A percentile compares a stretch with the other conserved stretches of the same genome.
phyloP scores from a whole-genome alignment of 2,888 invertebrate genomes.

The Carcina quercana region DNA sequence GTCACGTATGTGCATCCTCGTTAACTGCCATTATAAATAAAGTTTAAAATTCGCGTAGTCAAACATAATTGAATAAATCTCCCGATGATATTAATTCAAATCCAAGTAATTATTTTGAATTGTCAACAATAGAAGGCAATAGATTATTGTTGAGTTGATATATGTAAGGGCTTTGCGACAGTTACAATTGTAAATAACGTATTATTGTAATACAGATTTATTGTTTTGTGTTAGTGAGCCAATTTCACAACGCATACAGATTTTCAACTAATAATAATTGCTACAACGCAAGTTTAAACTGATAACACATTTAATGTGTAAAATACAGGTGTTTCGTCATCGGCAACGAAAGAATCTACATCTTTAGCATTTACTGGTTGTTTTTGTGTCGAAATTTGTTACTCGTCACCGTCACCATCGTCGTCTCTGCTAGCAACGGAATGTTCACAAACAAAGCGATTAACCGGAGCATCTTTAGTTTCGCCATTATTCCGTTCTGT shows the following conservation, averaged over 20 bases:
- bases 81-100: background rate
- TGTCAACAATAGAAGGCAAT: background rate
- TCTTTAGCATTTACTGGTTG: too few species aligned
- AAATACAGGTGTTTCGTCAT: too few species aligned
- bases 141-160: background rate
- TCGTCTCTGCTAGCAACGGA: conserved; percentile 24
- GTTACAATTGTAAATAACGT: background rate
- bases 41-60: conserved; percentile 22
- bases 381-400: too few species aligned
- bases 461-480: conserved; percentile 35
- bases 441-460: conserved; percentile 47
- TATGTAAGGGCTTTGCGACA: background rate
- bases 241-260: background rate
- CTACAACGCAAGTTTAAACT: too few species aligned
- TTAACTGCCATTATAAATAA: conserved; percentile 47
- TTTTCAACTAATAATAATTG: too few species aligned
- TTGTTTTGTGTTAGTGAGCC: background rate
- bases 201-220: background rate
- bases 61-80: conserved; percentile 15
- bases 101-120: background rate
- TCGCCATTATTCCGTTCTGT: conserved; percentile 34
- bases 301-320: too few species aligned
- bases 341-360: too few species aligned
- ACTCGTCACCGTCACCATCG: too few species aligned
- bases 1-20: conserved; percentile 27